These are phyloP conservation scores for Neodiprion pinetum DNA, from an alignment of 1,140 invertebrate species.

Conservation along the genomic window DNA sequence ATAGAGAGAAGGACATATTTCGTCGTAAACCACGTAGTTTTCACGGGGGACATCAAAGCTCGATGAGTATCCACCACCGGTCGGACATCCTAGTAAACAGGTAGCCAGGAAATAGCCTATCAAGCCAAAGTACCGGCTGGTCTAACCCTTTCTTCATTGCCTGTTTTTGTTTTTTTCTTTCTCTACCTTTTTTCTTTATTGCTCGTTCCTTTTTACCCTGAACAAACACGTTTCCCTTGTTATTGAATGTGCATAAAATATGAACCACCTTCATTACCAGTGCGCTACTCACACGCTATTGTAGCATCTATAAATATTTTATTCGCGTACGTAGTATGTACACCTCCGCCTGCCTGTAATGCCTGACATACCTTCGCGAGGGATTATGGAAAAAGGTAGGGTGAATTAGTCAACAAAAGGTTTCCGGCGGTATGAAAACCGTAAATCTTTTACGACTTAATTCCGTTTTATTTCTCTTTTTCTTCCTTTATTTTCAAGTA, in stretches of 20 bases:
- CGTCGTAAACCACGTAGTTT: background rate
- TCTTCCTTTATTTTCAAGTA: too few species aligned
- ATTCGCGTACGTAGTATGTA: too few species aligned
- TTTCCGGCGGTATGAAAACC: background rate
- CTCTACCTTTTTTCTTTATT: too few species aligned
- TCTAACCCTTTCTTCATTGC: background rate
- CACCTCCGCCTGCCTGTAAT: too few species aligned
- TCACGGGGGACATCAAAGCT: background rate
- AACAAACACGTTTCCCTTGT: constrained; percentile 1
- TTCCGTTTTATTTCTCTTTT: background rate
- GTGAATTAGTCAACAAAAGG: background rate
- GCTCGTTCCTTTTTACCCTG: background rate
- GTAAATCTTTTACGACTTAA: background rate
- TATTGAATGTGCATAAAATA: constrained; percentile 8
- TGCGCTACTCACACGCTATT: background rate
- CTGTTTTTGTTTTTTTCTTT: background rate
- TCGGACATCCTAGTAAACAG: background rate
- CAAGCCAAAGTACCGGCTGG: background rate
- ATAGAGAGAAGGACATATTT: too few species aligned
- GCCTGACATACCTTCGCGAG: background rate
- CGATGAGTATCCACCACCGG: background rate
- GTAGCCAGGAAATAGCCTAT: constrained; percentile 2
- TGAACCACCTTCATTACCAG: background rate
- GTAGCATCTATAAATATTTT: background rate
- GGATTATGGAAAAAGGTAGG: background rate